Evolutionary conservation across 2,888 invertebrate species (phyloP).

Genomic region (Fabriciana adippe): DNA sequence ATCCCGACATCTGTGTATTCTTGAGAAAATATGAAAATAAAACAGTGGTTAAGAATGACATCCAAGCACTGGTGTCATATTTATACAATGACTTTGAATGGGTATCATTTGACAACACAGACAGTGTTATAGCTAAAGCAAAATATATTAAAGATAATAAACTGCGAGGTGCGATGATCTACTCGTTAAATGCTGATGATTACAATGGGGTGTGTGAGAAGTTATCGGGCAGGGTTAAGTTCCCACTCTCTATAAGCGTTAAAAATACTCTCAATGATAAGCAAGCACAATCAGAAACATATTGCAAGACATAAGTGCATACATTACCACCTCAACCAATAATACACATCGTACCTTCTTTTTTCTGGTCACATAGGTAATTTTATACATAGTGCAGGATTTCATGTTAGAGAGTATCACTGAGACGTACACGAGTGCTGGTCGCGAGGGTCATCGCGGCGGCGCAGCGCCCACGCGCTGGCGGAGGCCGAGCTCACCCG

Average conservation of each 20-base stretch:
- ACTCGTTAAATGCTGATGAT: slow-evolving; percentile 92
- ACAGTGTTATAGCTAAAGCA: slow-evolving; percentile 87
- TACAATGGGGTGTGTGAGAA: slow-evolving; percentile 81
- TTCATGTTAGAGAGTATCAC: slow-evolving; percentile 56
- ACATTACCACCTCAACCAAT: background rate
- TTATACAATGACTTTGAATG: slow-evolving; percentile 87
- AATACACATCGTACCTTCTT: slow-evolving; percentile 59
- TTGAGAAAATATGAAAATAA: slow-evolving; percentile 74
- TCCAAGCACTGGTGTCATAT: slow-evolving; percentile 89
- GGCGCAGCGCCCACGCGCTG: slow-evolving; percentile 36
- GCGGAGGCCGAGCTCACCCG: slow-evolving; percentile 52
- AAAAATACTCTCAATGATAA: slow-evolving; percentile 48
- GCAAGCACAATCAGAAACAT: slow-evolving; percentile 4
- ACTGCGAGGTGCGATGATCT: slow-evolving; percentile 92
- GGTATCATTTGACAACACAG: slow-evolving; percentile 90
- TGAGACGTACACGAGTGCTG: slow-evolving; percentile 13
- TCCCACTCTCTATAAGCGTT: slow-evolving; percentile 52
- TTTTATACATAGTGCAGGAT: slow-evolving; percentile 76
- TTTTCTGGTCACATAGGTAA: slow-evolving; percentile 73
- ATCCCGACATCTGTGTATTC: slow-evolving; percentile 87
- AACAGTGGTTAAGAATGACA: slow-evolving; percentile 82
- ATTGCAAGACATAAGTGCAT: slow-evolving; percentile 7
- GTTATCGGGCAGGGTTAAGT: slow-evolving; percentile 40
- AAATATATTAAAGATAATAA: slow-evolving; percentile 83
- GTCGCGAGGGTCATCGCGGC: slow-evolving; percentile 34